Base-by-base conservation (phyloP, 2,888 invertebrate species). In the Athrips mouffetella region DNA sequence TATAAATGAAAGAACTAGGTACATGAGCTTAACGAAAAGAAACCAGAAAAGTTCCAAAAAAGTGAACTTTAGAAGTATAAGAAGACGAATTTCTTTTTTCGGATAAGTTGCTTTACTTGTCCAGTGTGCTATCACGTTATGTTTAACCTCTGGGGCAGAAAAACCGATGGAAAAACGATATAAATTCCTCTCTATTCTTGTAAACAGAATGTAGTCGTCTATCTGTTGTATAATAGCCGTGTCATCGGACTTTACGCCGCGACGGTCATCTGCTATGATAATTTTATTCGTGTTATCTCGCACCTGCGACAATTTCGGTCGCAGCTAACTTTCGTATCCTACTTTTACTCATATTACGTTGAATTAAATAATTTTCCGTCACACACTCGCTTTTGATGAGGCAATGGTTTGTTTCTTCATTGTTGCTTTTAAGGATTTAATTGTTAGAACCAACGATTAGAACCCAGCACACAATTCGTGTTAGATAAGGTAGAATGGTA, bases 401-500 rank as follows among this genome's bases (percentile, higher is more conserved):
- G 18, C 27, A 42, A 42, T 18, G n/a, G 27, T 27, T 15, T 42
- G 27, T 27, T 15, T 42, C 41, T n/a, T 31, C 31, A 44, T n/a
- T 23, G 23, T 31, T 20, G 33, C 45, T 10, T 33, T 45, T 21
- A 30, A 31, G 21, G 15, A 45, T 16, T 31, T 29, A 27, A 42
- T 40, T 40, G 39, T 7, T 59, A 60, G 31, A 51, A 39, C 7
- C 65, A 65, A 25, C 27, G 6, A 25, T 10, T 10, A 10, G 10
- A 25, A n/a, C n/a, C n/a, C n/a, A n/a, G n/a, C n/a, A n/a, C n/a
- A n/a, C n/a, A n/a, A n/a, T n/a, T n/a, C n/a, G n/a, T n/a, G n/a
- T n/a, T n/a, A n/a, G n/a, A n/a, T n/a, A n/a, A n/a, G n/a, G n/a
- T n/a, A n/a, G n/a, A n/a, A n/a, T n/a, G n/a, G n/a, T n/a, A n/a